phyloP scores from a whole-genome alignment of 2,113 vertebrate species.

The Illadopsis cleaveri region DNA sequence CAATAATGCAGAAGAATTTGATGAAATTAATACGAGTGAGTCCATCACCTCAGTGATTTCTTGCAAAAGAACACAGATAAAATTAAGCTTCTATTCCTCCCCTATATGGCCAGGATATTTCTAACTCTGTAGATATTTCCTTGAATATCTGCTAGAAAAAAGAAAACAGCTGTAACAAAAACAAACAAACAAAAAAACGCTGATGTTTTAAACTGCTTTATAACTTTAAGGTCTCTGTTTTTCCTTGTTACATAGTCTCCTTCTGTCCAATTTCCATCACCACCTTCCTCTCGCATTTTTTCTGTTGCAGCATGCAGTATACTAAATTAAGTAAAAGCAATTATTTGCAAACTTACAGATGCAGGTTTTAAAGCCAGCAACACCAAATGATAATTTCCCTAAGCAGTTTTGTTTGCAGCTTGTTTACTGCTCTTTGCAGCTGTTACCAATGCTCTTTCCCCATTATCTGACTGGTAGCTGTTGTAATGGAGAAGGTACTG shows the following conservation, averaged over 20 bases:
- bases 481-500: background rate
- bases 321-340: conserved; percentile 28
- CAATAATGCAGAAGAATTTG: conserved; percentile 26
- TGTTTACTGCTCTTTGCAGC: conserved; percentile 19
- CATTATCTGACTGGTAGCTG: background rate
- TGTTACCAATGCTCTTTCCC: conserved; percentile 8
- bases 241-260: background rate
- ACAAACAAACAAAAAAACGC: background rate
- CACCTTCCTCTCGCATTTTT: background rate
- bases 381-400: conserved; percentile 35
- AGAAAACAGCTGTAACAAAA: background rate
- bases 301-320: background rate
- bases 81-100: conserved; percentile 54
- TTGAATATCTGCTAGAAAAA: background rate
- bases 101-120: conserved; percentile 3
- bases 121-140: background rate
- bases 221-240: background rate
- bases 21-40: conserved; percentile 45
- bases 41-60: conserved; percentile 42
- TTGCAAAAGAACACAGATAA: conserved; percentile 16
- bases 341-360: conserved; percentile 9
- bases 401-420: conserved; percentile 52
- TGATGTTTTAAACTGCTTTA: background rate
- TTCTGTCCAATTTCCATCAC: background rate
- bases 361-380: conserved; percentile 12